phyloP scores from a whole-genome alignment of 2,888 invertebrate species.

The Rhingia rostrata region DNA sequence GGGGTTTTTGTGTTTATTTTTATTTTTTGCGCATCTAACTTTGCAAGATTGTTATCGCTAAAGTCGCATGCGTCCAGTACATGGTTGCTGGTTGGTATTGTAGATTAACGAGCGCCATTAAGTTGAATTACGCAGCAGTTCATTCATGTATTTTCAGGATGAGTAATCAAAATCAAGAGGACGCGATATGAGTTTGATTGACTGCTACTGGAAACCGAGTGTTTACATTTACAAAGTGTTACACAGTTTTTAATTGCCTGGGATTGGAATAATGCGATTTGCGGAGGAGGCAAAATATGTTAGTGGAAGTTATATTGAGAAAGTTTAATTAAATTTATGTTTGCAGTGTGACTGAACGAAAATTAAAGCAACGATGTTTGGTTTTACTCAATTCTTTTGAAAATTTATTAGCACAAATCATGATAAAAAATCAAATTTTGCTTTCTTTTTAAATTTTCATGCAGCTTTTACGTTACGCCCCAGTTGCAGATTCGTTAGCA shows the following conservation, averaged over 20 bases:
- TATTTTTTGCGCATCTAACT: conserved; percentile 49
- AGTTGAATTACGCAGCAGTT: conserved; percentile 54
- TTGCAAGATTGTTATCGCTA: conserved; percentile 27
- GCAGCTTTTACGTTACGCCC: conserved; percentile 28
- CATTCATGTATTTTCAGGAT: conserved; percentile 54
- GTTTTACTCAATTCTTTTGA: no score
- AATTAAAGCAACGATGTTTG: no score
- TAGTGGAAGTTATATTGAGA: no score
- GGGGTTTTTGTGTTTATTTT: not conserved
- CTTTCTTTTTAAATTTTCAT: conserved; percentile 15
- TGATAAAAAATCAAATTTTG: conserved; percentile 10
- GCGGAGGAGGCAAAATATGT: no score
- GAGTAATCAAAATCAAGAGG: conserved; percentile 36
- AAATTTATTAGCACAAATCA: not conserved
- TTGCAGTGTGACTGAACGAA: no score
- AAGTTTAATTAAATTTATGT: no score
- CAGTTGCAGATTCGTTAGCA: conserved; percentile 32
- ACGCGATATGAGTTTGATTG: not conserved
- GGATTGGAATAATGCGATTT: no score
- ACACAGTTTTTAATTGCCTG: no score
- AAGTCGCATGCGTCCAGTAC: conserved; percentile 46
- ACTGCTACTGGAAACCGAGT: not conserved
- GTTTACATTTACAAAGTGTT: not conserved
- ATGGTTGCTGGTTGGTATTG: conserved; percentile 27
- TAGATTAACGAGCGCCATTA: conserved; percentile 26